Conservation (phyloP, 2,888 invertebrate genomes). For the Tolmerus cingulatus region DNA sequence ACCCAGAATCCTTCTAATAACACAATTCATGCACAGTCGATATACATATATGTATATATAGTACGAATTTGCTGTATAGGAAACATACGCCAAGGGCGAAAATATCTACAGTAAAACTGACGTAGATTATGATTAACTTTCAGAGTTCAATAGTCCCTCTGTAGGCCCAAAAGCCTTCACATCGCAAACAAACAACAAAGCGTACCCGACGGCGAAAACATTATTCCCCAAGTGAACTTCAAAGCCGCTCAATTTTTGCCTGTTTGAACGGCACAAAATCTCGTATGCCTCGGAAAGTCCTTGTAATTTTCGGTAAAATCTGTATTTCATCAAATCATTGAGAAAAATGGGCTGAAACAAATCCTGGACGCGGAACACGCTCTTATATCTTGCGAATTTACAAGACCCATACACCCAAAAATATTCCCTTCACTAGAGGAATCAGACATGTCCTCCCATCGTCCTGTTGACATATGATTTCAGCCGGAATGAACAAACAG, state of each 20-base stretch:
- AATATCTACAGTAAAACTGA: neutral
- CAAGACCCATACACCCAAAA: neutral
- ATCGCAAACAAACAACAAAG: neutral
- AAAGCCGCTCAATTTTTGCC: neutral
- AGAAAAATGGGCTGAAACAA: neutral
- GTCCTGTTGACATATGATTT: neutral
- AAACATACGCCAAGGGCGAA: neutral
- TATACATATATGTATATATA: neutral
- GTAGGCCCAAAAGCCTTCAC: neutral
- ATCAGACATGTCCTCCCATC: neutral
- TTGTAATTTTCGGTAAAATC: neutral
- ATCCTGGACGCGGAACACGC: neutral
- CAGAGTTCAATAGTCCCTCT: neutral
- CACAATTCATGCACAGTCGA: neutral
- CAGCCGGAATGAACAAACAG: neutral
- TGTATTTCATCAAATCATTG: neutral
- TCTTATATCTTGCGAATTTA: neutral
- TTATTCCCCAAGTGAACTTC: neutral
- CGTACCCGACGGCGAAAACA: neutral
- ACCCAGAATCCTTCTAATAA: neutral
- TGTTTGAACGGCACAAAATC: neutral
- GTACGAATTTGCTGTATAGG: neutral
- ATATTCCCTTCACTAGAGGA: neutral
- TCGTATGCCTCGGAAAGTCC: neutral
- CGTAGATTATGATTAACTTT: slow-evolving; percentile 14